Evolutionary conservation across 2,888 invertebrate genomes (phyloP), one percentile per base, ranked within the genome.

Genomic region (Cataglyphis altisquamis): DNA sequence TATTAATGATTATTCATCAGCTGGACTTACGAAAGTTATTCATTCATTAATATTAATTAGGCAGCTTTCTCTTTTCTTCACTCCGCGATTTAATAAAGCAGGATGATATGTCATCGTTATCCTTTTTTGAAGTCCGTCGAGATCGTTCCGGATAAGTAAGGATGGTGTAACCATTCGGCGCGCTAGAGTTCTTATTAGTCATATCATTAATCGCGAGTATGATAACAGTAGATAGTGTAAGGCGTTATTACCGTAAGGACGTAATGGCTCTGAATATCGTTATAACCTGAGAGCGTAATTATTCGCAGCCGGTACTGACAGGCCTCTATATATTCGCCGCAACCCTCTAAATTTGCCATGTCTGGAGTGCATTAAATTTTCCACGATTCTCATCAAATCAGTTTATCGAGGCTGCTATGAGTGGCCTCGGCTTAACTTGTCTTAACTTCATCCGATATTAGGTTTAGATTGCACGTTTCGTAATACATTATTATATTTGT

Each of bases 231-330:
- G 21, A 8, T 10, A 9, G 1, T 32, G 5, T 75, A 39, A 75
- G 36, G 25, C 25, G 25, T 67, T 75, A 67, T 82, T 66, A 75
- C 39, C 41, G 21, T 48, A 32, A 57, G 21, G 52, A 45, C 64
- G 48, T 73, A 63, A 77, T 72, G 80, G 39, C 55, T 12, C 32
- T 55, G 55, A 78, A 84, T 87, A 90, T 12, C 64, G 36, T 80
- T 75, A 70, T 55, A 64, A 57, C 21, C 18, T 62, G 52, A 41
- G 57, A 52, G 63, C 67, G 57, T 62, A 68, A 82, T 84, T 86
- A 82, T 82, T 64, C 64, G 64, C 52, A 85, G 21, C 48, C n/a
- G 29, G 12, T 32, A 39, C 21, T 67, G 75, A 84, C n/a, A 10
- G 48, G 18, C 25, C 52, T 39, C n/a, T 52, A 52, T 39, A 55